These are phyloP conservation scores for Bombus impatiens DNA, from an alignment of 1,140 invertebrate genomes.

Conservation along the genomic window DNA sequence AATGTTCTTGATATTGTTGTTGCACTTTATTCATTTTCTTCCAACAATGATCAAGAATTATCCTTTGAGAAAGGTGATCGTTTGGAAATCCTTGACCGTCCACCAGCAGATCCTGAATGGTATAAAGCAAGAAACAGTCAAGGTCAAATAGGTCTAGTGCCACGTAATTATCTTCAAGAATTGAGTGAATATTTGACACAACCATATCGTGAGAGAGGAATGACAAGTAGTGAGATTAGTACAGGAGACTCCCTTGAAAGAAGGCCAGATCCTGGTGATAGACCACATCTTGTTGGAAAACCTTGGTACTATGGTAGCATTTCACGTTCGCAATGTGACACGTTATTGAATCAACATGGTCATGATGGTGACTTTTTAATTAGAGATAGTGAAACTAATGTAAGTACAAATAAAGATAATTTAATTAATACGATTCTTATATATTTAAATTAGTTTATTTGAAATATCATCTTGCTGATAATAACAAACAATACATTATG, in stretches of 20 bases:
- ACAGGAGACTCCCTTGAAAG: slow-evolving; percentile 80
- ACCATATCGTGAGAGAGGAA: slow-evolving; percentile 87
- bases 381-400: slow-evolving; percentile 99
- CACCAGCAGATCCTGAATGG: slow-evolving; percentile 98
- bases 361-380: slow-evolving; percentile 99
- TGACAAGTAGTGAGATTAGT: slow-evolving; percentile 81
- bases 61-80: slow-evolving; percentile 98
- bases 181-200: slow-evolving; percentile 93
- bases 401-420: slow-evolving; percentile 83
- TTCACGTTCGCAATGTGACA: slow-evolving; percentile 96
- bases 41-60: slow-evolving; percentile 97
- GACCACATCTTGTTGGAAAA: slow-evolving; percentile 89
- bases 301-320: slow-evolving; percentile 99
- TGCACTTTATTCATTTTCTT: slow-evolving; percentile 96
- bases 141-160: slow-evolving; percentile 96
- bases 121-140: slow-evolving; percentile 96
- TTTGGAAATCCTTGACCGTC: slow-evolving; percentile 96
- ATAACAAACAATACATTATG: background rate
- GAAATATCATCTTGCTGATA: background rate
- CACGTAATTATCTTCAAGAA: slow-evolving; percentile 97
- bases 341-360: slow-evolving; percentile 95
- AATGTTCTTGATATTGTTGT: slow-evolving; percentile 97
- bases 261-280: slow-evolving; percentile 83
- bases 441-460: background rate
- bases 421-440: background rate